Evolutionary conservation across 2,888 invertebrate species (phyloP), one percentile per base, ranked within the genome.

Genomic region (Ichneumon xanthorius): DNA sequence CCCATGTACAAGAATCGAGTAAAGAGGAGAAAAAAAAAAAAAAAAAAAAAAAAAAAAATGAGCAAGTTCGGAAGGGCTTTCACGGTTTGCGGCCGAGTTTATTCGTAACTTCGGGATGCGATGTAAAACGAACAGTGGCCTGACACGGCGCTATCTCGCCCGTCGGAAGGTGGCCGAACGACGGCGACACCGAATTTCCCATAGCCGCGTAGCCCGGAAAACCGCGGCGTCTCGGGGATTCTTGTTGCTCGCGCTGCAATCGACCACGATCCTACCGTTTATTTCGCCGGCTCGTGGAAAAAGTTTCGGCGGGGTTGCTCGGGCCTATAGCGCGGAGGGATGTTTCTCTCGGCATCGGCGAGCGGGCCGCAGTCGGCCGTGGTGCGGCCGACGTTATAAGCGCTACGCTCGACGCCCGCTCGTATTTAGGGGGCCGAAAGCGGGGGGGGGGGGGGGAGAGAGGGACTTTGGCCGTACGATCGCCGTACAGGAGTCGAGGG

Each of bases 211-310:
- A 37, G 30, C 55, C 50, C 73, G 55, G 26, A 63, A 63, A 63
- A 67, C 72, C 78, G 50, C 55, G 40, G 70, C 53, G 26, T 70
- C 58, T 37, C 53, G 37, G 40, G 22, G 22, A 45, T 26, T 37
- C 4, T 16, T 53, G 33, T 30, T 16, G 19, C 16, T 50, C 53
- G 45, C 19, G n/a, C 40, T 63, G 11, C 82, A 55, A 26, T 82
- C 63, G 40, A 82, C 70, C 81, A 45, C 73, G 78, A 78, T 48
- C 67, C 78, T 73, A 40, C 67, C 78, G 72, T 68, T 82, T 67
- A 73, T 78, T 78, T 78, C 61, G 0, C 37, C 58, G 48, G 68
- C 67, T n/a, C n/a, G 16, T 58, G 68, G 45, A 45, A 30, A 82
- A 78, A 78, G 45, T 78, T 82, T 78, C 68, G 33, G 45, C 45